These are phyloP conservation scores for Zeus faber DNA, from an alignment of 2,113 vertebrate species.

Conservation along the genomic window DNA sequence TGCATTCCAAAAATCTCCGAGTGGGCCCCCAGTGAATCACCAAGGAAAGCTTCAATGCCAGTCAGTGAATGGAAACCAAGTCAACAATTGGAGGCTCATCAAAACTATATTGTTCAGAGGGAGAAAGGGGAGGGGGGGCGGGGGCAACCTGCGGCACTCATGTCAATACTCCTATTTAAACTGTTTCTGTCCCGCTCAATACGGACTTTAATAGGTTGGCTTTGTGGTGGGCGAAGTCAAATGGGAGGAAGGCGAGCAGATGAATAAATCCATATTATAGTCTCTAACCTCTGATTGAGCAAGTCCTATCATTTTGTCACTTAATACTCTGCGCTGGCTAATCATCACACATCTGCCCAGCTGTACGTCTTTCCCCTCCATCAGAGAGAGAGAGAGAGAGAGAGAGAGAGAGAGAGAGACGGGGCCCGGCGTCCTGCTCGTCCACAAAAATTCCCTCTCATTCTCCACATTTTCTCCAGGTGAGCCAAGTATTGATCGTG, in stretches of 20 bases:
- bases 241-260: conserved; percentile 58
- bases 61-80: conserved; percentile 43
- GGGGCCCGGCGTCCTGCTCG: conserved; percentile 12
- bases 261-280: conserved; percentile 66
- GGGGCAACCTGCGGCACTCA: conserved; percentile 23
- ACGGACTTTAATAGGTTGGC: conserved; percentile 63
- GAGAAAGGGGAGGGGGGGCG: conserved; percentile 22
- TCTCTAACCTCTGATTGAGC: conserved; percentile 62
- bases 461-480: conserved; percentile 20
- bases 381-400: conserved; percentile 25
- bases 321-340: conserved; percentile 59
- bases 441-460: conserved; percentile 40
- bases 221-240: conserved; percentile 62
- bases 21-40: conserved; percentile 13
- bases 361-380: conserved; percentile 44
- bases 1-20: too few species aligned
- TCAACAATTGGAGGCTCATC: conserved; percentile 33
- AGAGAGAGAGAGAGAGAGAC: conserved; percentile 31
- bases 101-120: conserved; percentile 52
- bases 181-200: conserved; percentile 63
- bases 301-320: conserved; percentile 57
- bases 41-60: conserved; percentile 20
- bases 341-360: conserved; percentile 54
- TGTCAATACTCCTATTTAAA: conserved; percentile 72
- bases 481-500: conserved; percentile 43